Evolutionary conservation across 1,140 invertebrate genomes (phyloP).

Genomic region (Anagrus nilaparvatae): DNA sequence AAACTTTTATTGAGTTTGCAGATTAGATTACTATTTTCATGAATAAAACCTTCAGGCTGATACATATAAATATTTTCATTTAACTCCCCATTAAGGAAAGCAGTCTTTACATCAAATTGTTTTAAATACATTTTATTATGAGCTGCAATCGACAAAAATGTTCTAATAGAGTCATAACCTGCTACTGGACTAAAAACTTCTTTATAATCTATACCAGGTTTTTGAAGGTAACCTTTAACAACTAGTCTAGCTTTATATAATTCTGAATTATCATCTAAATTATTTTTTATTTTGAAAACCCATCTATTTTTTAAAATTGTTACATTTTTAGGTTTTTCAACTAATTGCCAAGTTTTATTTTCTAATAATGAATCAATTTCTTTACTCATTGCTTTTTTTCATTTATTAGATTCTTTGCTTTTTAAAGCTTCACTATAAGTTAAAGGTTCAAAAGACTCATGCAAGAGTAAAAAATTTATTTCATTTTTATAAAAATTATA

Average conservation of each 20-base stretch:
- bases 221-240: conserved; percentile 23
- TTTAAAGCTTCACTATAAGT: conserved; percentile 11
- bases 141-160: conserved; percentile 3
- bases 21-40: conserved; percentile 12
- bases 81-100: conserved; percentile 23
- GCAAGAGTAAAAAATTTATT: too few relatives aligned
- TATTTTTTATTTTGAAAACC: conserved; percentile 19
- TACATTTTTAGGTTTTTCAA: conserved; percentile 13
- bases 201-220: conserved; percentile 23
- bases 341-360: conserved; percentile 16
- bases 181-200: conserved; percentile 13
- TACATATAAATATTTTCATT: conserved; percentile 27
- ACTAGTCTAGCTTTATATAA: conserved; percentile 21
- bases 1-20: conserved; percentile 19
- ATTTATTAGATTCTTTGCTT: conserved; percentile 6
- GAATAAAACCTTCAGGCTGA: conserved; percentile 23
- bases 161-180: conserved; percentile 8
- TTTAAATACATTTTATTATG: conserved; percentile 3
- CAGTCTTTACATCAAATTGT: conserved; percentile 15
- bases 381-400: conserved; percentile 14
- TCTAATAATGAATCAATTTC: conserved; percentile 14
- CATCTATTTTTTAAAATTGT: conserved; percentile 16
- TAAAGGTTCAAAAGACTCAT: neutral
- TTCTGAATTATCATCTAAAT: conserved; percentile 18
- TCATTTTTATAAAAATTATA: conserved; percentile 8